phyloP scores from a whole-genome alignment of 2,113 vertebrate species.

The Delphinapterus leucas region DNA sequence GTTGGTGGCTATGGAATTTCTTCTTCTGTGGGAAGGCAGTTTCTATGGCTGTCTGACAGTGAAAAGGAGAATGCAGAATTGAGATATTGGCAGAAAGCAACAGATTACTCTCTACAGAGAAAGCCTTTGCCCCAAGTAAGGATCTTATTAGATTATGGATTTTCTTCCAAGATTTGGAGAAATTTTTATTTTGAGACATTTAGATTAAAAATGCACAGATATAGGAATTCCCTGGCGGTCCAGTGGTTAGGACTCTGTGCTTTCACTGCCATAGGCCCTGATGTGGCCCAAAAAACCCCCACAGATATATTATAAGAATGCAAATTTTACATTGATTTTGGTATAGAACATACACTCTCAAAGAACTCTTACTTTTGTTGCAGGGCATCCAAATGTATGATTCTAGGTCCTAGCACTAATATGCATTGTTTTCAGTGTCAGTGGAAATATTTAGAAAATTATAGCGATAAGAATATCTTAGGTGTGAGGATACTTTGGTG shows the following conservation, averaged over 20 bases:
- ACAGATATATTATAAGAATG: not conserved
- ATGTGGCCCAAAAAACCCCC: not conserved
- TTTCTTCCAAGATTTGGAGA: not conserved
- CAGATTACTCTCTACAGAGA: not conserved
- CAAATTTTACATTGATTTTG: not conserved
- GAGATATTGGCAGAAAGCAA: not conserved
- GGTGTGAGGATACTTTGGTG: not conserved
- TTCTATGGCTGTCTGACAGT: not conserved
- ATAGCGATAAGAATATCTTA: accelerated
- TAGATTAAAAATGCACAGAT: not conserved
- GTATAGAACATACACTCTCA: not conserved
- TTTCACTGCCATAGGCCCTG: not conserved
- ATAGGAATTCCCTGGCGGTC: not conserved
- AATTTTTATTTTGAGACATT: not conserved
- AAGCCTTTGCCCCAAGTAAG: not conserved
- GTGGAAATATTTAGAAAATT: not conserved
- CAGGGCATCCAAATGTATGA: not conserved
- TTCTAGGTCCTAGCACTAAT: not conserved
- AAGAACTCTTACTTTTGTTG: not conserved
- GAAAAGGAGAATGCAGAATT: not conserved
- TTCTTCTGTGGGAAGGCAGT: not conserved
- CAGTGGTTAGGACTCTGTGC: not conserved
- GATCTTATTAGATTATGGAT: not conserved
- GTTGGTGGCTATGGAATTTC: not conserved
- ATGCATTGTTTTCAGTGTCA: not conserved